Conservation (phyloP, 2,113 vertebrate genomes). For the Sciurus niger region DNA sequence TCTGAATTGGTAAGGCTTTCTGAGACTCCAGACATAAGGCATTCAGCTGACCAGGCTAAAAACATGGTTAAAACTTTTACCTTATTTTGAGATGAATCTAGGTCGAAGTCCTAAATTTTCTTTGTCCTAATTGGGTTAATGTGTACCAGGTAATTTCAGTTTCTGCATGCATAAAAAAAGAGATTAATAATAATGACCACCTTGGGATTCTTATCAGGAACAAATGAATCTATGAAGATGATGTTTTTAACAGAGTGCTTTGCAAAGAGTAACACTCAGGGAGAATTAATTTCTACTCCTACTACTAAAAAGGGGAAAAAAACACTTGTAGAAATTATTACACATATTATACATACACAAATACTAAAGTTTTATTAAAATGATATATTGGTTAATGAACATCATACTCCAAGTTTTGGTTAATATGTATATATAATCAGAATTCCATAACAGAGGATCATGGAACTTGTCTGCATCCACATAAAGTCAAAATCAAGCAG, state of each 20-base stretch:
- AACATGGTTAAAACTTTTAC: neutral
- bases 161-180: neutral
- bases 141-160: neutral
- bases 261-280: neutral
- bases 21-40: neutral
- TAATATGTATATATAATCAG: neutral
- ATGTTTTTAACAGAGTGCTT: neutral
- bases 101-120: neutral
- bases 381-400: neutral
- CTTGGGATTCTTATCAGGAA: neutral
- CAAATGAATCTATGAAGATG: neutral
- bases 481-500: conserved; percentile 1
- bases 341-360: neutral
- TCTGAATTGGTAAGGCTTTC: neutral
- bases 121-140: neutral
- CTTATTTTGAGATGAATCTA: neutral
- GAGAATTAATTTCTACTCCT: neutral
- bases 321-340: neutral
- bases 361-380: neutral
- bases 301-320: neutral
- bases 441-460: neutral
- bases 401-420: conserved; percentile 10
- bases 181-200: neutral
- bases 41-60: neutral
- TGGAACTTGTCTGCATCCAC: neutral